Evolutionary conservation across 2,888 invertebrate genomes (phyloP).

Genomic region (Cantharis nigra): DNA sequence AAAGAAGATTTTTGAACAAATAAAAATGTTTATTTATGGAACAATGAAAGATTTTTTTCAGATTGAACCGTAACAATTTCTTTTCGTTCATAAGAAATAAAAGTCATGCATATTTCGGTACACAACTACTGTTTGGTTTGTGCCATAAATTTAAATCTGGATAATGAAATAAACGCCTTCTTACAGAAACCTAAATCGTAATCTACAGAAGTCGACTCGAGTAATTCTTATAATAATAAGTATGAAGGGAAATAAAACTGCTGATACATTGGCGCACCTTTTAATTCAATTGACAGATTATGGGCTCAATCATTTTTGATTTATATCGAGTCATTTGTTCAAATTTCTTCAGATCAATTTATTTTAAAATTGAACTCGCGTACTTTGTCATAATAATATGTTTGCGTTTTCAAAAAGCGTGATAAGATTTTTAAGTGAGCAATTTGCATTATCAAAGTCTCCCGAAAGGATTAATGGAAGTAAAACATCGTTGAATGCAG

Average conservation of each 20-base stretch:
- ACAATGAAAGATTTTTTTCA: neutral
- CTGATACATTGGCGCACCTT: slow-evolving; percentile 44
- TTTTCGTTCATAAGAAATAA: neutral
- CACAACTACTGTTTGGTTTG: neutral
- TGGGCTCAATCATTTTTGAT: slow-evolving; percentile 27
- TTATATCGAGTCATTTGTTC: neutral
- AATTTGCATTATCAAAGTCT: neutral
- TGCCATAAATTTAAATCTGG: slow-evolving; percentile 8
- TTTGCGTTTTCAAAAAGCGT: neutral
- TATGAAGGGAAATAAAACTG: slow-evolving; percentile 32
- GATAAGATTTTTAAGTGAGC: neutral
- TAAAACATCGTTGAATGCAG: neutral
- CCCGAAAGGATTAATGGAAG: neutral
- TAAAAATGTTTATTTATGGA: neutral
- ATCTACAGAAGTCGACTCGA: neutral
- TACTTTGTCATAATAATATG: neutral
- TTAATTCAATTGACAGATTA: slow-evolving; percentile 45
- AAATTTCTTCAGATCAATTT: neutral
- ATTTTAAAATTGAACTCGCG: neutral
- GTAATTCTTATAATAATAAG: neutral
- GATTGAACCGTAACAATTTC: neutral
- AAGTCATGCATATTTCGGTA: slow-evolving; percentile 1
- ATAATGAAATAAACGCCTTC: slow-evolving; percentile 15
- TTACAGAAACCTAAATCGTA: slow-evolving; percentile 1
- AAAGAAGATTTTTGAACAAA: neutral